These are phyloP conservation scores for Mobula birostris DNA, from an alignment of 2,113 vertebrate genomes.

Conservation along the genomic window DNA sequence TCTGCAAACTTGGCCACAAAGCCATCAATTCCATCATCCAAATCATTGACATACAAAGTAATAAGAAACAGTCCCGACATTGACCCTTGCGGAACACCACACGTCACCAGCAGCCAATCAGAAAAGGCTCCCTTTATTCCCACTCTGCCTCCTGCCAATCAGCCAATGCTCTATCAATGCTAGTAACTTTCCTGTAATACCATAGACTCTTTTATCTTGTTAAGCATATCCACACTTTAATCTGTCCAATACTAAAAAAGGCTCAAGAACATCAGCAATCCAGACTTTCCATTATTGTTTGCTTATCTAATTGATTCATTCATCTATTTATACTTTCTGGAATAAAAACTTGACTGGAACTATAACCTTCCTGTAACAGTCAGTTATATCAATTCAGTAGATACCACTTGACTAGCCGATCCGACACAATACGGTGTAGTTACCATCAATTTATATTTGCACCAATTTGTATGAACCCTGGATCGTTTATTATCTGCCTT, in stretches of 20 bases:
- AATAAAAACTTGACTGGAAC: neutral
- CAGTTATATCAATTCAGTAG: neutral
- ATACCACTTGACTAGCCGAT: neutral
- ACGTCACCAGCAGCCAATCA: too few species aligned
- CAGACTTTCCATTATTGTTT: neutral
- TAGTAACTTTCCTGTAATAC: too few species aligned
- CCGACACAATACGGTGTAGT: neutral
- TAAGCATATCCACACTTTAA: neutral
- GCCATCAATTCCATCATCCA: too few species aligned
- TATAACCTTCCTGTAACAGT: neutral
- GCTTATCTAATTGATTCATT: neutral
- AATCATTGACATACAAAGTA: too few species aligned
- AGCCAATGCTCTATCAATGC: too few species aligned
- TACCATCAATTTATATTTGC: neutral
- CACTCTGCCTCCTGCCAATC: too few species aligned
- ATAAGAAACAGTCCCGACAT: too few species aligned
- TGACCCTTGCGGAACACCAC: too few species aligned
- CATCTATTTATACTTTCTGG: neutral
- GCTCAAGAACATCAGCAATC: neutral
- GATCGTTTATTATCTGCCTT: neutral
- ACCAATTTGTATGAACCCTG: too few species aligned
- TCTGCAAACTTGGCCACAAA: too few species aligned
- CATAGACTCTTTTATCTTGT: too few species aligned
- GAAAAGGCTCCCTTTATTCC: too few species aligned
- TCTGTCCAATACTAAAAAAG: neutral